Base-by-base conservation (phyloP, 2,888 invertebrate species). In the Drosophila nr. perissopoda region DNA sequence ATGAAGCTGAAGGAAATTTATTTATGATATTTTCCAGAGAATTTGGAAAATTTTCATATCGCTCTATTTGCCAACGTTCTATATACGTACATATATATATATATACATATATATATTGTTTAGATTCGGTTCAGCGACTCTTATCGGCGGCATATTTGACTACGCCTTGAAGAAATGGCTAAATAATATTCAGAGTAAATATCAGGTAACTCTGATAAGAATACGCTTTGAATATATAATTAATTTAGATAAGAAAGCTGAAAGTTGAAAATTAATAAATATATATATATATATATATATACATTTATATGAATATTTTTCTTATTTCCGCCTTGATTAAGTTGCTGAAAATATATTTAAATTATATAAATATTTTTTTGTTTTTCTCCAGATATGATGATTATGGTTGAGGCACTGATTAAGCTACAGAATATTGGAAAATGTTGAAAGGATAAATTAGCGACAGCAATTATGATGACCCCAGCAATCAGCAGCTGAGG, bases 61-160 rank as follows among this genome's bases (percentile, higher is more conserved):
- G 21, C 4, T 25, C 27, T 56, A 56, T 56, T 56, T 56, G 56
- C 54, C 42, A 6, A 21, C 6, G 21, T 21, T n/a, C 40, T 40
- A n/a, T 4, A 40, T n/a, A n/a, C 10, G 3, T 11, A 40, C n/a
- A n/a, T 40, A 13, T 13, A 21, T 45, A 21, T 58, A 16, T 29
- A 11, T 49, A 16, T 29, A 11, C 42, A 16, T 60, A 18, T 58
- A 40, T 38, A 27, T 63, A 11, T n/a, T 62, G 58, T 64, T 66
- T 62, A 16, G 48, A 60, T 69, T 42, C 38, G 13, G 51, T 53
- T 49, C 8, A 45, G 51, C n/a, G 36, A 29, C 13, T 58, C 78
- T 81, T 86, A 84, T 84, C 89, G 89, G 72, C 75, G 88, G 83
- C 67, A 48, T 65, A 66, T 82, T 82, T 68, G 70, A 67, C 61